Base-by-base conservation (phyloP, 2,888 invertebrate species). In the Halictus quadricinctus region DNA sequence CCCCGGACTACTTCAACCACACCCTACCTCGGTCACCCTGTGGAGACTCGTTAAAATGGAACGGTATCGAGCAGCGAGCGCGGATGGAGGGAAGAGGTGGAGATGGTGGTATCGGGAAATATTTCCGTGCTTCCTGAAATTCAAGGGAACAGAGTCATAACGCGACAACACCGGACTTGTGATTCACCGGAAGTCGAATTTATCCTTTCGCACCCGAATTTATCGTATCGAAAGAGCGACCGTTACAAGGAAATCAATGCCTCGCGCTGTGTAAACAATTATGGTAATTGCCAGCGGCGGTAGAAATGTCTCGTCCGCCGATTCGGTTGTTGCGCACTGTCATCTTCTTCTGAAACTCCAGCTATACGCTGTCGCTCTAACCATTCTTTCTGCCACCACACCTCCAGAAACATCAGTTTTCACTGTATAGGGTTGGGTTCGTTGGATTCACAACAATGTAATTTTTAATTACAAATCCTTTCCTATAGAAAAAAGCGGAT, bases 31-130 rank as follows among this genome's bases (percentile, higher is more conserved):
- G 86, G 84, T 78, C 89, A 89, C 87, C 73, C 36, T 36, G 79
- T 87, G 76, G 81, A 85, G 85, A 87, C 85, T 88, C 88, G 89
- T 87, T 89, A 89, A 89, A 89, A 89, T 83, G 87, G 81, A 81
- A 86, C 85, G 75, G 76, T 69, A 72, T 66, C 89, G 86, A 77
- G 81, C 64, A 77, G 81, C 64, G 54, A 60, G 75, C 58, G 72
- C 7, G 6, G 64, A 12, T 0, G 29, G 64, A 29, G 29, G 66
- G 12, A 15, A 29, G 66, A 18, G 15, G 66, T 5, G 13, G 64
- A 29, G 15, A 8, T 36, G 36, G 2, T 36, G 64, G 64, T 66
- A 66, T 66, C 64, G 64, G 64, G 64, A 66, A 66, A 78, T 84
- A 88, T 86, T 84, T 77, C 85, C 78, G 72, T 21, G 74, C 60